A percentile compares a stretch with the other conserved stretches of the same genome.
phyloP scores from a whole-genome alignment of 2,797 vertebrate genomes.

The Peromyscus aztecus region DNA sequence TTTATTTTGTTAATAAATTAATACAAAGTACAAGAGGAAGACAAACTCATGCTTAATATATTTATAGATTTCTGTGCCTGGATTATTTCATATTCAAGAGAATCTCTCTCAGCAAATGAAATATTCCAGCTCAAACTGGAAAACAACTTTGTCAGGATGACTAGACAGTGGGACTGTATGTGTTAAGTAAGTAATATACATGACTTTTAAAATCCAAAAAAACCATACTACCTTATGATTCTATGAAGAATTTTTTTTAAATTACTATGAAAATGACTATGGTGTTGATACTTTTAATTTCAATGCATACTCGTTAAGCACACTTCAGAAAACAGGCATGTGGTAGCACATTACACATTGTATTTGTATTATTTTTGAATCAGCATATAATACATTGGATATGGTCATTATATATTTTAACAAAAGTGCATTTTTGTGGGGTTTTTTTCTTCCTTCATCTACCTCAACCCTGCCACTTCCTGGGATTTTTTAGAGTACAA shows the following conservation, averaged over 20 bases:
- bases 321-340: background rate
- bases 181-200: background rate
- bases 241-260: background rate
- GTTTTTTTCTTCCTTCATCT: background rate
- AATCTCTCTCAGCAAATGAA: background rate
- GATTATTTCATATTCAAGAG: background rate
- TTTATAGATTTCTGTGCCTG: background rate
- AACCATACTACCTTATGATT: rapidly evolving
- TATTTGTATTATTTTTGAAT: background rate
- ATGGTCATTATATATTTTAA: background rate
- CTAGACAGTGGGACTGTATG: background rate
- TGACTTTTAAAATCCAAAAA: background rate
- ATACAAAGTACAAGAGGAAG: background rate
- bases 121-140: background rate
- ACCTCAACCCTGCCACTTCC: no score
- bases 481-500: background rate
- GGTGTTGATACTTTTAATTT: background rate
- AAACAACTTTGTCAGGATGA: background rate
- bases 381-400: background rate
- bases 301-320: background rate
- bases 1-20: background rate
- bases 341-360: background rate
- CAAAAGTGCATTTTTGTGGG: background rate
- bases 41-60: background rate
- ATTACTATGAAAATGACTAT: background rate